Evolutionary conservation across 2,113 vertebrate genomes (phyloP), one percentile per base, ranked within the genome.

Genomic region (Mobula hypostoma): DNA sequence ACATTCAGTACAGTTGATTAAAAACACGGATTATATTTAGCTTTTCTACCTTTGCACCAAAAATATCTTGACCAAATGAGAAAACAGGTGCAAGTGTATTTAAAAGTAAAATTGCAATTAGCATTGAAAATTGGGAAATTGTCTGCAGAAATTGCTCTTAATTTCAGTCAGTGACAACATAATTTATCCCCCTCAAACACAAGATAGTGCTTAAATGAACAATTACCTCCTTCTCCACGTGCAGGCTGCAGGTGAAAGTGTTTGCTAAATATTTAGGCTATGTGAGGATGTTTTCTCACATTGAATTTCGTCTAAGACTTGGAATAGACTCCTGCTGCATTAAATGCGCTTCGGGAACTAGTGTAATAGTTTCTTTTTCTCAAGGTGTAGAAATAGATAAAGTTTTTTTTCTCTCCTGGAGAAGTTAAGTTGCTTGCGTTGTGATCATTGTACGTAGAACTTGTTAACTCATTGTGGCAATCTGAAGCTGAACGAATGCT

Each of bases 111-210:
- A 98, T 98, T 98, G 97, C 99, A 99, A 99, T 99, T 99, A 99
- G 98, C 98, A 99, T 98, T 98, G 98, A 98, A 99, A 99, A 99
- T 99, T 99, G 98, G 98, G 98, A 99, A 99, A 99, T 99, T 99
- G 98, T 98, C 99, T 74, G 98, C 98, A 99, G 98, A 98, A 99
- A 99, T 99, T 98, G 98, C 98, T 99, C 98, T 99, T 99, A 98
- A 99, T 99, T 99, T 99, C 98, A 99, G 97, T 98, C 98, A 98
- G 98, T 98, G 99, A 99, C 99, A 98, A 99, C 98, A 98, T 99
- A 99, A 99, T 99, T 99, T 99, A 99, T 99, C 98, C 98, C 98
- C 97, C 85, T 68, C 85, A 97, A 97, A 97, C 97, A 96, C 97
- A 96, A 97, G 97, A 97, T 97, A 95, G 97, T 98, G 97, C 97